Evolutionary conservation across 2,888 invertebrate genomes (phyloP), one percentile per base, ranked within the genome.

Genomic region (Drosophila acutilabella): DNA sequence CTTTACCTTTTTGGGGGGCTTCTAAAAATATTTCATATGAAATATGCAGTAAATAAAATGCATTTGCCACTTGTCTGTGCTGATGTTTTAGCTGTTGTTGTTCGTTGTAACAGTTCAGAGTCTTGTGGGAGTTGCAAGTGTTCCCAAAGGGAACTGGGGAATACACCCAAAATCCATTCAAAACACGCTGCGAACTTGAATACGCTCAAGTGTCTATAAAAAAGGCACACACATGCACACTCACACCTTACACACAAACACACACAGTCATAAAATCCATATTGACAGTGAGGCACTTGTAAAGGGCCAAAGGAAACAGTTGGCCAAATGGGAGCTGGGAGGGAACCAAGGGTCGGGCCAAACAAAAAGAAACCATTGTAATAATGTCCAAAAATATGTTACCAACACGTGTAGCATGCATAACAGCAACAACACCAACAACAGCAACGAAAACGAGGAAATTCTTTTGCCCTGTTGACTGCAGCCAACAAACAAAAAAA

Each of bases 361-460:
- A 48, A 64, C 70, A 74, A 73, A 81, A 72, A 61, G 67, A 68
- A 73, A 73, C 69, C 85, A 85, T 82, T 88, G 88, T 88, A 85
- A 84, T 84, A 87, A 85, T 85, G 79, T 82, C 85, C 82, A 85
- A 85, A 85, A 85, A 85, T 83, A 88, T 88, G 86, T 85, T 87
- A 65, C 85, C 81, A 81, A 85, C 86, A 85, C 86, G 85, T 85
- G 85, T 77, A 88, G 80, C 80, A 52, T 54, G 74, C 74, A 77
- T 54, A 56, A 50, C 51, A 51, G 70, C 47, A 59, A 62, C 58
- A 74, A 65, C 11, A 53, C 42, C 50, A 47, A 67, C 45, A 59
- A 60, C 57, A 69, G 52, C 57, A 40, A 65, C n/a, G 23, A 26
- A 64, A 33, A 48, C 36, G 65, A 59, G 56, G 52, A 70, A 64